A percentile compares a stretch with the other conserved stretches of the same genome.
phyloP scores from a whole-genome alignment of 2,113 vertebrate species.

The Coptodon rendalli region DNA sequence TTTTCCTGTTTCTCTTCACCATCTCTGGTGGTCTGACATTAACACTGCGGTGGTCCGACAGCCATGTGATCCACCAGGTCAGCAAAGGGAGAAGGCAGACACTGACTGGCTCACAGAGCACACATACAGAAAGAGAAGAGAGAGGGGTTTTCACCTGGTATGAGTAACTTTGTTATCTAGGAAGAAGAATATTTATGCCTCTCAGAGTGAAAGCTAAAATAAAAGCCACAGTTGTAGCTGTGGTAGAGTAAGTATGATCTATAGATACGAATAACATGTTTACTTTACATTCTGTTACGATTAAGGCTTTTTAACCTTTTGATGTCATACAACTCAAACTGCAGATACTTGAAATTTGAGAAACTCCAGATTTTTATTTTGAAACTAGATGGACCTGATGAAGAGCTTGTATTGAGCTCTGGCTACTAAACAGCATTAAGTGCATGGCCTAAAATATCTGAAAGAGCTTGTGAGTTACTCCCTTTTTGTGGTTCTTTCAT shows the following conservation, averaged over 20 bases:
- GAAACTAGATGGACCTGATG: not conserved
- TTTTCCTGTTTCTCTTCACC: not conserved
- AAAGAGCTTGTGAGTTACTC: not conserved
- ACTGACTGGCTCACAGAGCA: not conserved
- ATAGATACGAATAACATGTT: not conserved
- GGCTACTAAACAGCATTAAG: not conserved
- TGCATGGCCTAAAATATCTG: not conserved
- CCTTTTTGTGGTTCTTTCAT: not conserved
- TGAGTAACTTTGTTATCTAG: not conserved
- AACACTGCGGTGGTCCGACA: conserved; percentile 25
- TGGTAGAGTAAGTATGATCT: not conserved
- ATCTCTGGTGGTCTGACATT: conserved; percentile 49
- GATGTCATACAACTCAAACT: not conserved
- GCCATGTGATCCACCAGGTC: conserved; percentile 43
- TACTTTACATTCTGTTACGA: not conserved
- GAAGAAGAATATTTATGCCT: not conserved
- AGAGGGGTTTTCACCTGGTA: conserved; percentile 15
- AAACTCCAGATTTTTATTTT: not conserved
- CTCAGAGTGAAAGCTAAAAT: not conserved
- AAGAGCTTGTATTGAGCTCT: not conserved
- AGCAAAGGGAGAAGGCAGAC: not conserved
- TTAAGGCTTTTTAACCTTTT: not conserved
- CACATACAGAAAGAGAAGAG: not conserved
- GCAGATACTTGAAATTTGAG: not conserved
- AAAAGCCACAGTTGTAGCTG: not conserved